Base-by-base conservation (phyloP, 2,888 invertebrate species). In the Stenurella melanura region DNA sequence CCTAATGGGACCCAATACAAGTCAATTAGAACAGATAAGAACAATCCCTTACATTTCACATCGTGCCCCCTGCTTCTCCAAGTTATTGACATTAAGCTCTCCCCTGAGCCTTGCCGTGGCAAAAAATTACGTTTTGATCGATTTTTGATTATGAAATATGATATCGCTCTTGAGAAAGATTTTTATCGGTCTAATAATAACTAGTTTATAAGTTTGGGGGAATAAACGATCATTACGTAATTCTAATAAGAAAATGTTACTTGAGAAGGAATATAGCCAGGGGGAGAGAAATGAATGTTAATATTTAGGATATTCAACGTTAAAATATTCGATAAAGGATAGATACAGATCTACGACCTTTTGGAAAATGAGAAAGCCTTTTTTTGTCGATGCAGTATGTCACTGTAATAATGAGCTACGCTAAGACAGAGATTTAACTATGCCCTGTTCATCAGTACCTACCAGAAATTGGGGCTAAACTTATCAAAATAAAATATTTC, bases 121-220 rank as follows among this genome's bases (percentile, higher is more conserved):
- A 78, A 80, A 81, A 82, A 82, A 79, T 82, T 80, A 80, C 81
- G 57, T 79, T 79, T 75, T 82, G 78, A 82, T 81, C 82, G 82
- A 82, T 80, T 80, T 81, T 81, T 82, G 80, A 82, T 82, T 82
- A 81, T 75, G 78, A 80, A 81, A 82, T 80, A 80, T 79, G 80
- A 80, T 80, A 78, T 57, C 70, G 26, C 77, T 38, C 76, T 75
- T 69, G 77, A 74, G 79, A 73, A 72, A 74, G 78, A 77, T 78
- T 78, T 75, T 78, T 77, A 77, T 79, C 76, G 75, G 30, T 56
- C 66, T 76, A 74, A 73, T 80, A 73, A 75, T 71, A 76, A 76
- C 77, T 67, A 77, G 74, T 75, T 69, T 60, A 67, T 67, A 26
- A 75, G 42, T 66, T 64, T 50, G 66, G 76, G 75, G 75, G 77